These are phyloP conservation scores for Corydoras maculifer DNA, from an alignment of 2,113 vertebrate genomes.

Conservation along the genomic window DNA sequence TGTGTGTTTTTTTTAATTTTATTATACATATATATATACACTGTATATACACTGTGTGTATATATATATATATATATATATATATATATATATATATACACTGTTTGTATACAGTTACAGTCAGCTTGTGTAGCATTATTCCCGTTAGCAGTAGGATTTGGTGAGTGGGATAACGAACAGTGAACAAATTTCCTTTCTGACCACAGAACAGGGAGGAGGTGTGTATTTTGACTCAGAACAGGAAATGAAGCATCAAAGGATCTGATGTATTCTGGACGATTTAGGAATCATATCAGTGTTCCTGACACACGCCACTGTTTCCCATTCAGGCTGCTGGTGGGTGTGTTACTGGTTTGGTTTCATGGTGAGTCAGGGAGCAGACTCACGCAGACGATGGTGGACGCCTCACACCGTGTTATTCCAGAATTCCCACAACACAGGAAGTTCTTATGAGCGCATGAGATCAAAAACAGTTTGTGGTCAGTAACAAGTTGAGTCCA, in stretches of 20 bases:
- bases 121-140: no score
- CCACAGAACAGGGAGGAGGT: neutral
- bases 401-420: neutral
- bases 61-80: no score
- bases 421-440: neutral
- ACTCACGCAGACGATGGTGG: neutral
- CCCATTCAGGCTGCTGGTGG: neutral
- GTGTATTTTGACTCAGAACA: neutral
- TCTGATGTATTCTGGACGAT: no score
- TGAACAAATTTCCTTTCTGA: slow-evolving; percentile 11
- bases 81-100: no score
- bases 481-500: neutral
- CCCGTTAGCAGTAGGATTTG: no score
- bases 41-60: no score
- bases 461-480: neutral
- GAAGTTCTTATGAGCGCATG: neutral
- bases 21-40: no score
- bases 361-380: neutral
- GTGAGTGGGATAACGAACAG: no score
- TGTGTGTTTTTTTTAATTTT: no score
- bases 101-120: no score
- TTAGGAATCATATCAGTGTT: no score
- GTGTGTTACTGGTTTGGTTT: neutral
- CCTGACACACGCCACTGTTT: neutral
- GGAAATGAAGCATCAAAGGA: neutral